Percentiles rank a stretch among this genome's conserved stretches.
phyloP scores from a whole-genome alignment of 1,140 invertebrate species.

The Bombus pyrosoma region DNA sequence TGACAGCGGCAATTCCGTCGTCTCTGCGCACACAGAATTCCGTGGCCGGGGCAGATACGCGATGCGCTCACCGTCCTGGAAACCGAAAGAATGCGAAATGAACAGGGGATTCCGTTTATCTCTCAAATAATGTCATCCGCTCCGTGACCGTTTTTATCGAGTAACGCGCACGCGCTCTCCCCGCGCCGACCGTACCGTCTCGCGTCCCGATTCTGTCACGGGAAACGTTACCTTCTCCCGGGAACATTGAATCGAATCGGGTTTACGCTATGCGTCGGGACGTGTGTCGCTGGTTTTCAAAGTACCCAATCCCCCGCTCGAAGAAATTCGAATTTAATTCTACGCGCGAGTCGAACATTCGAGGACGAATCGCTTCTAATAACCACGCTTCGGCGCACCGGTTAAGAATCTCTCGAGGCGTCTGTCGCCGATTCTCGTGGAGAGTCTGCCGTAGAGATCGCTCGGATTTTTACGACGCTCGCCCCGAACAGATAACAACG shows the following conservation, averaged over 20 bases:
- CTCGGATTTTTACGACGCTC: neutral
- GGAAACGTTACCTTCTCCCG: neutral
- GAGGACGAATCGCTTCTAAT: too few species aligned
- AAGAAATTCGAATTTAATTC: too few species aligned
- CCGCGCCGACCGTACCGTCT: neutral
- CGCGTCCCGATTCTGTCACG: neutral
- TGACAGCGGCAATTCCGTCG: slow-evolving; percentile 32
- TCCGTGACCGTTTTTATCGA: slow-evolving; percentile 55
- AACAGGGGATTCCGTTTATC: slow-evolving; percentile 41
- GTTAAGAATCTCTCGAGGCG: neutral
- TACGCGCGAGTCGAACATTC: too few species aligned
- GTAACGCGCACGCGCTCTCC: neutral
- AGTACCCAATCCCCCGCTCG: too few species aligned
- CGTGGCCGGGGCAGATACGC: neutral
- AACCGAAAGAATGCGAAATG: slow-evolving; percentile 50
- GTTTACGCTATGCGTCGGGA: too few species aligned
- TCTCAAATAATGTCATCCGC: slow-evolving; percentile 49
- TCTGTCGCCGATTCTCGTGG: neutral
- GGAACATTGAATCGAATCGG: neutral
- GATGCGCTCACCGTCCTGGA: too few species aligned
- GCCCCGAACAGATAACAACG: slow-evolving; percentile 15
- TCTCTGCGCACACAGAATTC: slow-evolving; percentile 16
- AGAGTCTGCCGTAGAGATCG: neutral
- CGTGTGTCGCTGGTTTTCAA: too few species aligned
- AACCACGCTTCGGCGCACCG: too few species aligned